phyloP scores from a whole-genome alignment of 2,113 vertebrate genomes.

The Saguinus imperator region DNA sequence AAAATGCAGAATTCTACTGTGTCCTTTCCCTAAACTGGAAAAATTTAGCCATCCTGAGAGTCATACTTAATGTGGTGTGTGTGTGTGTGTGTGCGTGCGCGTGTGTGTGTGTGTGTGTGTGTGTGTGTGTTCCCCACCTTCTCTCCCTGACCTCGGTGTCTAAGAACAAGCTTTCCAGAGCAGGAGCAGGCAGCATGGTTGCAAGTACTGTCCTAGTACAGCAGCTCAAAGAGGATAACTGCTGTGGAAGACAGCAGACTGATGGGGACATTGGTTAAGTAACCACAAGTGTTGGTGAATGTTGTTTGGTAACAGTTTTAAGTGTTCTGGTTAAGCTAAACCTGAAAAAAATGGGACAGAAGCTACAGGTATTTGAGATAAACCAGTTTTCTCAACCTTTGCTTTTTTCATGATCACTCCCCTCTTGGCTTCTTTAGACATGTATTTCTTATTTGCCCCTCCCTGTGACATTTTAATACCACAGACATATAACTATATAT shows the following conservation, averaged over 20 bases:
- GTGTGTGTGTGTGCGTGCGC: too few species aligned
- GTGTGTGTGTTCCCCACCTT: not conserved
- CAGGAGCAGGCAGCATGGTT: not conserved
- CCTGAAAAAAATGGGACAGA: not conserved
- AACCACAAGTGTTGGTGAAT: not conserved
- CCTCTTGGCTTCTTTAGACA: not conserved
- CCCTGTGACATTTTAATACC: not conserved
- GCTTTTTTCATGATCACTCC: not conserved
- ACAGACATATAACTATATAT: not conserved
- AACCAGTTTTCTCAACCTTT: not conserved
- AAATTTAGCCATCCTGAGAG: not conserved
- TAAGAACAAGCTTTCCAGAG: not conserved
- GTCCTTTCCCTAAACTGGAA: not conserved
- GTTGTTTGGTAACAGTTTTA: not conserved
- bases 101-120: too few species aligned
- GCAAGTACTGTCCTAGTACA: fast-evolving
- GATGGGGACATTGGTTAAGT: not conserved
- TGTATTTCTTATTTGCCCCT: not conserved
- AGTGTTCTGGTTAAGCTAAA: not conserved
- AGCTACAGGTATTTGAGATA: not conserved
- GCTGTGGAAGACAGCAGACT: not conserved
- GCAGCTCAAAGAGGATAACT: not conserved
- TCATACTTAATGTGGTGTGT: fast-evolving
- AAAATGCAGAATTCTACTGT: not conserved
- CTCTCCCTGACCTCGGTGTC: not conserved